A percentile compares a stretch with the other conserved stretches of the same genome.
Conservation (phyloP, 2,888 invertebrate genomes). For the Pristionchus maxplancki region DNA sequence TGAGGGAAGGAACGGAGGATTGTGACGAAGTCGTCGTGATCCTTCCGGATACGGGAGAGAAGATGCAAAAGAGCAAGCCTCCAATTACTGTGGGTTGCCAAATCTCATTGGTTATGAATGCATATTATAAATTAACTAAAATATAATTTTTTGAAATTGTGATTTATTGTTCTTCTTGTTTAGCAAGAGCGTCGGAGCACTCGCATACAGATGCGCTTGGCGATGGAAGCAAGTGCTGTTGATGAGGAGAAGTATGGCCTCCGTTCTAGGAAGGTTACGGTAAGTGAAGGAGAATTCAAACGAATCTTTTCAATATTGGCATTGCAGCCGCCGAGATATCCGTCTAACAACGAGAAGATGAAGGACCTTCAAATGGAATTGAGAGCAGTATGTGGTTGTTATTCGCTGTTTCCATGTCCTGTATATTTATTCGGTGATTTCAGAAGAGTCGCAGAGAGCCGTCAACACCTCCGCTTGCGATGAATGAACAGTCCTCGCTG, state of each 20-base stretch:
- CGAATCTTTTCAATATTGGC: no score
- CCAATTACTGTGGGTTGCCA: not conserved
- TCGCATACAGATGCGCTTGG: conserved; percentile 2
- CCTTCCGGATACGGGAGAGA: not conserved
- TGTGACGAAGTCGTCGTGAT: not conserved
- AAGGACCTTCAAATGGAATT: not conserved
- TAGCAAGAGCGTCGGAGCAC: conserved; percentile 25
- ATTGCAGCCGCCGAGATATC: not conserved
- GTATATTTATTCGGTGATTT: no score
- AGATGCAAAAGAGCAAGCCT: not conserved
- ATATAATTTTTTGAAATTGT: not conserved
- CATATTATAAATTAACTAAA: not conserved
- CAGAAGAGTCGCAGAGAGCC: no score
- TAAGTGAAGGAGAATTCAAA: not conserved
- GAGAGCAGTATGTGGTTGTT: not conserved
- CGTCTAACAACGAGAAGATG: not conserved
- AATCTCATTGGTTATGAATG: not conserved
- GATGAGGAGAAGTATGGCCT: not conserved
- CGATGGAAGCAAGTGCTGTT: not conserved
- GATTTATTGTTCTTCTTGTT: not conserved
- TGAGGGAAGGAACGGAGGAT: not conserved
- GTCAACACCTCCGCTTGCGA: no score
- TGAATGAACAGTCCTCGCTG: no score
- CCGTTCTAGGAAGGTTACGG: not conserved
- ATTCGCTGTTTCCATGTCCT: no score